Conservation (phyloP, 1,140 invertebrate genomes). For the Tetragonula clypearis region DNA sequence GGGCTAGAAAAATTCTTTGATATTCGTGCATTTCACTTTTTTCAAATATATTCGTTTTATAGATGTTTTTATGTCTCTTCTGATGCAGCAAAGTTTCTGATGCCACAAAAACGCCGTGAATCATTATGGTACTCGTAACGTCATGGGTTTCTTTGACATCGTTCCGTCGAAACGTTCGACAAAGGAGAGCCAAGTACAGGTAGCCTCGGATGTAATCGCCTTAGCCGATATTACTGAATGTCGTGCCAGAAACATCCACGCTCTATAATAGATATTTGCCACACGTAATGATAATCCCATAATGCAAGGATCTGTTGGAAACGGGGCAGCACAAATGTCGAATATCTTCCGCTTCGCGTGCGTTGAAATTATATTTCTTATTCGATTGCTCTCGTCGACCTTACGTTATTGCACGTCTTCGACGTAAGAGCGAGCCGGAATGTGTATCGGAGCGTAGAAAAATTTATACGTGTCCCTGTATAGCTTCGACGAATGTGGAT, state of each 20-base stretch:
- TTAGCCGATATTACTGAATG: constrained; percentile 60
- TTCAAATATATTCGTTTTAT: neutral
- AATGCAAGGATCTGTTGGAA: constrained; percentile 53
- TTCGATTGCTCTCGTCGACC: constrained; percentile 27
- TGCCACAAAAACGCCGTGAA: neutral
- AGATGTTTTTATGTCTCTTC: neutral
- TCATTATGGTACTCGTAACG: neutral
- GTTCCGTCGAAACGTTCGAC: constrained; percentile 43
- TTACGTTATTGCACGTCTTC: neutral
- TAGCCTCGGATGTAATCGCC: constrained; percentile 58
- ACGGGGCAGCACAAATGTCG: constrained; percentile 38
- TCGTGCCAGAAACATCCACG: constrained; percentile 15
- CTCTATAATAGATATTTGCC: constrained; percentile 54
- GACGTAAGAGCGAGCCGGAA: constrained; percentile 19
- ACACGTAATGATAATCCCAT: constrained; percentile 66
- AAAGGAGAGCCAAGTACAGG: constrained; percentile 51
- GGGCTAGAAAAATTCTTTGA: neutral
- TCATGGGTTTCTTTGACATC: neutral
- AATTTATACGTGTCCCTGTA: constrained; percentile 5
- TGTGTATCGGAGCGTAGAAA: neutral
- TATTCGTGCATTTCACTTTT: neutral
- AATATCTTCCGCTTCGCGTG: constrained; percentile 52
- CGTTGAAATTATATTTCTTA: constrained; percentile 51
- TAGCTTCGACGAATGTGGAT: neutral
- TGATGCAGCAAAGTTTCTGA: neutral